These are phyloP conservation scores for Drosophila azteca DNA, from an alignment of 1,140 invertebrate genomes.

Conservation along the genomic window DNA sequence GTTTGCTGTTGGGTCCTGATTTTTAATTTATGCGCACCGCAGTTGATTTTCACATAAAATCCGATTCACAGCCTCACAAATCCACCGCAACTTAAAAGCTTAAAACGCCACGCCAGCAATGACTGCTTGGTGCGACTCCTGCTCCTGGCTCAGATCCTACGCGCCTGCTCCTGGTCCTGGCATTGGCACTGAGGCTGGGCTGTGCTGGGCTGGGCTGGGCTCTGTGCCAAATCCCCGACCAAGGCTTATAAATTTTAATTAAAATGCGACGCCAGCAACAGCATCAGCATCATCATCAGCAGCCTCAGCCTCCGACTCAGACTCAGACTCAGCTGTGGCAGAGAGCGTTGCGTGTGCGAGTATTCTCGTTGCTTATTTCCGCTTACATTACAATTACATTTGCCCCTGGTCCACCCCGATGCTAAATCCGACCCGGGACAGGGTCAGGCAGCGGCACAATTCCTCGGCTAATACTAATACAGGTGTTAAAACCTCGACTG, in stretches of 20 bases:
- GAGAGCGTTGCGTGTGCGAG: slow-evolving; percentile 44
- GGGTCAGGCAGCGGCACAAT: slow-evolving; percentile 22
- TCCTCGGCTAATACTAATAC: slow-evolving; percentile 6
- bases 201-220: slow-evolving; percentile 26
- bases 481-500: slow-evolving; percentile 27
- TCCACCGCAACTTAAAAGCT: slow-evolving; percentile 78
- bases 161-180: slow-evolving; percentile 15
- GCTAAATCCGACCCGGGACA: slow-evolving; percentile 25
- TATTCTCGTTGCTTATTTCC: slow-evolving; percentile 68
- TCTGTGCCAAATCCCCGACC: slow-evolving; percentile 69
- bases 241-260: slow-evolving; percentile 82
- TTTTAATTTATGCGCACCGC: slow-evolving; percentile 79
- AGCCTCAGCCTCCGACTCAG: slow-evolving; percentile 5
- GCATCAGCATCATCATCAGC: slow-evolving; percentile 47
- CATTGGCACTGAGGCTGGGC: slow-evolving; percentile 10
- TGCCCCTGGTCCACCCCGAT: slow-evolving; percentile 19
- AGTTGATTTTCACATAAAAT: slow-evolving; percentile 79
- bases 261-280: slow-evolving; percentile 59
- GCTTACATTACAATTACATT: slow-evolving; percentile 82
- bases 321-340: slow-evolving; percentile 37
- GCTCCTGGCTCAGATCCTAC: slow-evolving; percentile 3
- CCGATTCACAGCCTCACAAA: slow-evolving; percentile 69
- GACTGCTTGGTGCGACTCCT: slow-evolving; percentile 6
- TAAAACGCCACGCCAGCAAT: slow-evolving; percentile 65
- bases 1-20: slow-evolving; percentile 53